Evolutionary conservation across 1,140 invertebrate genomes (phyloP).

Genomic region (Carcinoscorpius rotundicauda): DNA sequence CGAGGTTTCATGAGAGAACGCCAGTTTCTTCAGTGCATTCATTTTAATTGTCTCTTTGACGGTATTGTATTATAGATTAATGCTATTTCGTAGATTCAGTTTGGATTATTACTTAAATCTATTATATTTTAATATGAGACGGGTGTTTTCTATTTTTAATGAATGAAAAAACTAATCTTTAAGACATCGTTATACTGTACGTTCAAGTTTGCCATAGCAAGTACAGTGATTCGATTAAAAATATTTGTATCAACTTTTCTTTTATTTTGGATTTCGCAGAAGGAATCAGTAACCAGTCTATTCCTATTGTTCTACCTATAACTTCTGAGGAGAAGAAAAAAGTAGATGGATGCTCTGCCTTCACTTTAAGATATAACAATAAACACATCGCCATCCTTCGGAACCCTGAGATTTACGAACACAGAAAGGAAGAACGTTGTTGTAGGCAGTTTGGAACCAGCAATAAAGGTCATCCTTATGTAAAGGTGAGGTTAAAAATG

Average conservation of each 20-base stretch:
- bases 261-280: conserved; percentile 19
- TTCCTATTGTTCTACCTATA: conserved; percentile 88
- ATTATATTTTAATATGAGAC: no score
- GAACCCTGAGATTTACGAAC: conserved; percentile 86
- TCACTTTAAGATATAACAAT: conserved; percentile 48
- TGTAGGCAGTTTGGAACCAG: conserved; percentile 84
- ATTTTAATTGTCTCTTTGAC: conserved; percentile 77
- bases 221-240: no score
- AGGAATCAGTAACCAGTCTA: conserved; percentile 69
- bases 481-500: conserved; percentile 18
- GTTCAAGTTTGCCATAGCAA: no score
- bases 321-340: conserved; percentile 58
- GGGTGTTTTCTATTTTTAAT: no score
- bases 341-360: conserved; percentile 34
- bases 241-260: no score
- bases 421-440: conserved; percentile 89
- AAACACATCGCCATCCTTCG: conserved; percentile 68
- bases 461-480: conserved; percentile 37
- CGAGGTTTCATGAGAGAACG: conserved; percentile 93
- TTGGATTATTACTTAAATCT: no score
- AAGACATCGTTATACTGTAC: no score
- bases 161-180: no score
- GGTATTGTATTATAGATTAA: conserved; percentile 22
- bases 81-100: no score
- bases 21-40: conserved; percentile 85